These are phyloP conservation scores for Mugil cephalus DNA, from an alignment of 2,113 vertebrate genomes.

Conservation along the genomic window DNA sequence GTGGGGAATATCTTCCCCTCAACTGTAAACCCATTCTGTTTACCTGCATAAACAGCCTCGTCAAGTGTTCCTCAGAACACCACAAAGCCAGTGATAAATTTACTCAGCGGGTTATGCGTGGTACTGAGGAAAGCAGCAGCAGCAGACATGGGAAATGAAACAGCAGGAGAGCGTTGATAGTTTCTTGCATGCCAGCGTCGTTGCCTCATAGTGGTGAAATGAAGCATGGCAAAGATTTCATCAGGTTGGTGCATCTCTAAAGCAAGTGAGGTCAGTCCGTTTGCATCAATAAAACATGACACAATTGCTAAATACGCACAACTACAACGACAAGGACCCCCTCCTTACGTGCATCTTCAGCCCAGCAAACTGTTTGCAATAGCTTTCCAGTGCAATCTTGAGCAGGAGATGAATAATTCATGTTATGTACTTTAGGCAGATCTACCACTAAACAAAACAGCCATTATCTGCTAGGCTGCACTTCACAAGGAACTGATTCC, in stretches of 20 bases:
- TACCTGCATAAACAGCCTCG: constrained; percentile 10
- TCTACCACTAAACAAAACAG: constrained; percentile 76
- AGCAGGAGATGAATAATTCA: constrained; percentile 77
- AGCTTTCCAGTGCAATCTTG: constrained; percentile 66
- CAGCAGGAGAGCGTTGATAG: constrained; percentile 5
- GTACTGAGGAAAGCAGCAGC: constrained; percentile 5
- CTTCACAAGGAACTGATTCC: constrained; percentile 55
- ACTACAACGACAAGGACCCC: constrained; percentile 53
- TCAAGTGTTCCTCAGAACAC: constrained; percentile 11
- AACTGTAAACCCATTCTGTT: constrained; percentile 10
- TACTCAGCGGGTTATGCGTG: neutral
- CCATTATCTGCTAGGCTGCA: constrained; percentile 74
- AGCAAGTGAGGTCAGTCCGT: constrained; percentile 49
- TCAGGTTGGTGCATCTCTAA: constrained; percentile 59
- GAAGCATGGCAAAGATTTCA: constrained; percentile 60
- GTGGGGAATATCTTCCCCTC: neutral
- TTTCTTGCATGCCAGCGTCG: constrained; percentile 39
- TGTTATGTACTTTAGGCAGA: constrained; percentile 69
- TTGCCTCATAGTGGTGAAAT: constrained; percentile 53
- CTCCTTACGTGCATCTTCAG: constrained; percentile 56
- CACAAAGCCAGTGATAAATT: neutral
- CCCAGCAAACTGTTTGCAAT: constrained; percentile 67
- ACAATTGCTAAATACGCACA: constrained; percentile 64
- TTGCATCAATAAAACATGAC: constrained; percentile 78
- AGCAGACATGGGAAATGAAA: constrained; percentile 12